A percentile compares a stretch with the other conserved stretches of the same genome.
These are phyloP conservation scores for Bombus pascuorum DNA, from an alignment of 1,140 invertebrate species.

Conservation along the genomic window DNA sequence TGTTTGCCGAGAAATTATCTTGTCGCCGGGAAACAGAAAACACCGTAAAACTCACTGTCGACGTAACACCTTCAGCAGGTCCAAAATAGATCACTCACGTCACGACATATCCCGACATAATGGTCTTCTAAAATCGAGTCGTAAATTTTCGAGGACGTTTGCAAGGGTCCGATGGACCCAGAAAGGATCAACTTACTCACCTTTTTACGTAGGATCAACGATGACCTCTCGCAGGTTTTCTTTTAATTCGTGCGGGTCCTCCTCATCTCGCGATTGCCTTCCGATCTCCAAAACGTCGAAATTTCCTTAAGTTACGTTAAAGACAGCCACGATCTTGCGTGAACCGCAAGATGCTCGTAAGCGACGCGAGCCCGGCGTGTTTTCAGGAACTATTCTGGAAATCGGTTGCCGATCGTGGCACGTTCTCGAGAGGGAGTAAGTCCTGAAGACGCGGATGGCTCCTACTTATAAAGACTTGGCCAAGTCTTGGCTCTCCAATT, in stretches of 20 bases:
- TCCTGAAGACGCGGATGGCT: slow-evolving; percentile 81
- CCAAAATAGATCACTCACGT: not conserved
- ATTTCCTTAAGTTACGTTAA: not conserved
- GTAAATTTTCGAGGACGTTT: too few species aligned
- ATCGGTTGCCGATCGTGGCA: slow-evolving; percentile 79
- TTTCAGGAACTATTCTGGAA: slow-evolving; percentile 70
- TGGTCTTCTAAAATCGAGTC: not conserved
- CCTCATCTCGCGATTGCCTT: slow-evolving; percentile 34
- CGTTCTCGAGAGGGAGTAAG: slow-evolving; percentile 82
- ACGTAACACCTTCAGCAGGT: not conserved
- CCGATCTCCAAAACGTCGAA: not conserved
- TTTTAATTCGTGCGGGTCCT: not conserved
- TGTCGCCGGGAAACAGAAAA: not conserved
- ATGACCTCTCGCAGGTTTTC: not conserved
- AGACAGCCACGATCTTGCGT: not conserved
- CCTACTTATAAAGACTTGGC: slow-evolving; percentile 82
- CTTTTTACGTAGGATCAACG: not conserved
- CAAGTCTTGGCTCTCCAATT: slow-evolving; percentile 70
- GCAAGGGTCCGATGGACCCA: too few species aligned
- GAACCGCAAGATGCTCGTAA: slow-evolving; percentile 10
- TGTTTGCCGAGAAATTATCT: not conserved
- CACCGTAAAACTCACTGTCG: not conserved
- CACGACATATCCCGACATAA: not conserved
- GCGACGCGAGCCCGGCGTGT: slow-evolving; percentile 13
- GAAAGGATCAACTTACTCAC: not conserved